phyloP scores from a whole-genome alignment of 1,140 invertebrate species.

The Diachasma alloeum region DNA sequence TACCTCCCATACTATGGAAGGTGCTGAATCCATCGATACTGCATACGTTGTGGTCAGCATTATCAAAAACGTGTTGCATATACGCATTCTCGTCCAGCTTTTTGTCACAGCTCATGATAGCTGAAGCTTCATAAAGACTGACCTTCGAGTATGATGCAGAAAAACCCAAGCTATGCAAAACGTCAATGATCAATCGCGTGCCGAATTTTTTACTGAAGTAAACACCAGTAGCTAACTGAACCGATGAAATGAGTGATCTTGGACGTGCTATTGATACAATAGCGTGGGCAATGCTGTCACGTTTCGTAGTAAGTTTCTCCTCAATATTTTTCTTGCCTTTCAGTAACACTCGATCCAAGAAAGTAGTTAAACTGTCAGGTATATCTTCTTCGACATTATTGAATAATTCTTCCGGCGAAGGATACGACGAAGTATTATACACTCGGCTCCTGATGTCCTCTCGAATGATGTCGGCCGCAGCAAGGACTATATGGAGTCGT shows the following conservation, averaged over 20 bases:
- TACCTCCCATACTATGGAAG: constrained; percentile 49
- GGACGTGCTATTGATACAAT: no score
- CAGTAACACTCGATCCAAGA: no score
- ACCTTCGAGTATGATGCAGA: constrained; percentile 47
- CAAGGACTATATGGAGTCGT: constrained; percentile 37
- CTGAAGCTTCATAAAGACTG: constrained; percentile 51
- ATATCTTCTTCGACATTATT: no score
- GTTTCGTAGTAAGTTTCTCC: no score
- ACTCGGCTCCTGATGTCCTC: no score
- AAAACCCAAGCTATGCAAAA: constrained; percentile 50
- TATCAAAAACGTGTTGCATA: constrained; percentile 52
- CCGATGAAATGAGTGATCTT: no score
- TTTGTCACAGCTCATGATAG: constrained; percentile 44
- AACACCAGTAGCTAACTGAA: no score
- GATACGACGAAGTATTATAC: constrained; percentile 13
- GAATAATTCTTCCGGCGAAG: constrained; percentile 15
- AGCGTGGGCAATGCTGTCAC: no score
- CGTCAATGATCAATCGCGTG: constrained; percentile 47
- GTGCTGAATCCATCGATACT: constrained; percentile 52
- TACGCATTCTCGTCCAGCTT: constrained; percentile 35
- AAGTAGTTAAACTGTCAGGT: no score
- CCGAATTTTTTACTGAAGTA: constrained; percentile 50
- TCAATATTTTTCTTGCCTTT: no score
- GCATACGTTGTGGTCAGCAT: constrained; percentile 53
- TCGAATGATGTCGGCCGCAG: constrained; percentile 23